phyloP scores from a whole-genome alignment of 2,797 vertebrate species.

The Melanotaenia trifasciata region DNA sequence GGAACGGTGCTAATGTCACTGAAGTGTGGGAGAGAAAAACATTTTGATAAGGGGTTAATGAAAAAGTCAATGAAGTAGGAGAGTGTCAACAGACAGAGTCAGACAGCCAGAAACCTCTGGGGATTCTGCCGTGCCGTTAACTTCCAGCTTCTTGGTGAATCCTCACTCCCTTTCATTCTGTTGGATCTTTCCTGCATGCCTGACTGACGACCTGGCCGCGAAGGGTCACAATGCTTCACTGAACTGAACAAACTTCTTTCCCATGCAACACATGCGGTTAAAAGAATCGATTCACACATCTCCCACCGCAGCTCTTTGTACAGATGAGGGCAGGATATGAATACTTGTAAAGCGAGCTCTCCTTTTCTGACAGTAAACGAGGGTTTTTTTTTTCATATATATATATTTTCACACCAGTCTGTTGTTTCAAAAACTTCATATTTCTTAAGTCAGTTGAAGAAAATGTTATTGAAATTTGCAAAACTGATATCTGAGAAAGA shows the following conservation, averaged over 20 bases:
- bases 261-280: conserved; percentile 46
- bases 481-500: no score
- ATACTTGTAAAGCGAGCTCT: background rate
- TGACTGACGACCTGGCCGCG: conserved; percentile 67
- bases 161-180: conserved; percentile 49
- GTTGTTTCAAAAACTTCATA: no score
- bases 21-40: conserved; percentile 79
- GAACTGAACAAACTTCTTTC: conserved; percentile 78
- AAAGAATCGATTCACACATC: conserved; percentile 41
- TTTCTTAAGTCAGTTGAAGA: background rate
- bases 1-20: conserved; percentile 38
- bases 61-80: conserved; percentile 75
- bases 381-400: background rate
- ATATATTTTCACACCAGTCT: background rate
- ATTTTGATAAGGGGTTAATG: conserved; percentile 81
- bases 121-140: conserved; percentile 53
- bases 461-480: background rate
- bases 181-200: conserved; percentile 69
- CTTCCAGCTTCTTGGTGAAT: conserved; percentile 60
- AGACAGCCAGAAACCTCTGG: conserved; percentile 59
- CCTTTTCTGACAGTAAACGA: background rate
- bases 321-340: background rate
- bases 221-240: conserved; percentile 80
- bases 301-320: conserved; percentile 34
- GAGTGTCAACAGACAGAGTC: conserved; percentile 71